Conservation (phyloP, 2,888 invertebrate genomes). For the Oscheius sp. region DNA sequence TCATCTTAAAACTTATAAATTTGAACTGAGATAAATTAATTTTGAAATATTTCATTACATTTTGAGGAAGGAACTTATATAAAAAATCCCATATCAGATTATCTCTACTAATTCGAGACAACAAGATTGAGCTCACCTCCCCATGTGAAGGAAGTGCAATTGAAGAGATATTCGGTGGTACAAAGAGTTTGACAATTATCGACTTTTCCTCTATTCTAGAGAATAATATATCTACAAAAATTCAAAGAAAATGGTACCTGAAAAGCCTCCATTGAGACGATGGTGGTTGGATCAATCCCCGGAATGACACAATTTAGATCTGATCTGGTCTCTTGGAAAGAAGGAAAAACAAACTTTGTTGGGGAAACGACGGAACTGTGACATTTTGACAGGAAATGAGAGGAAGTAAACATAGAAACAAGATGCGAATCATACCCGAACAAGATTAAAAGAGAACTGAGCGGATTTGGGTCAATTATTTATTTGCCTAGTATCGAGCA, state of each 20-base stretch:
- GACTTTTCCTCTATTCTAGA: background rate
- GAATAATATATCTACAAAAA: background rate
- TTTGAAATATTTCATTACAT: no score
- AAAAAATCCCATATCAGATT: no score
- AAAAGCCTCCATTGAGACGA: constrained; percentile 1
- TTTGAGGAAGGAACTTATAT: no score
- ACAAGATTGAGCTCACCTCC: no score
- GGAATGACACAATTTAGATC: background rate
- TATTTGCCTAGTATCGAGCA: constrained; percentile 6
- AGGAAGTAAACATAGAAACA: no score
- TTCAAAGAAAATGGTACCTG: background rate
- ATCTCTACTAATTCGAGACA: no score
- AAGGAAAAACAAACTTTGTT: background rate
- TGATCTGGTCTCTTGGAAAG: background rate
- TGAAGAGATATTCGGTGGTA: constrained; percentile 9
- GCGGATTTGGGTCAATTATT: no score
- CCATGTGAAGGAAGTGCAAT: constrained; percentile 5
- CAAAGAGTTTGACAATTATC: constrained; percentile 2
- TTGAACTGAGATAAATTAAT: no score
- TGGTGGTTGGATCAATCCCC: background rate
- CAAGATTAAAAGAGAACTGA: background rate
- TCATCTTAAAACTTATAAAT: no score
- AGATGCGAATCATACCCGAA: no score
- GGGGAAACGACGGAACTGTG: background rate
- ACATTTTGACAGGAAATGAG: no score